Base-by-base conservation (phyloP, 92 coral and sea anemone genomes). In the Epizoanthus stellaris region DNA sequence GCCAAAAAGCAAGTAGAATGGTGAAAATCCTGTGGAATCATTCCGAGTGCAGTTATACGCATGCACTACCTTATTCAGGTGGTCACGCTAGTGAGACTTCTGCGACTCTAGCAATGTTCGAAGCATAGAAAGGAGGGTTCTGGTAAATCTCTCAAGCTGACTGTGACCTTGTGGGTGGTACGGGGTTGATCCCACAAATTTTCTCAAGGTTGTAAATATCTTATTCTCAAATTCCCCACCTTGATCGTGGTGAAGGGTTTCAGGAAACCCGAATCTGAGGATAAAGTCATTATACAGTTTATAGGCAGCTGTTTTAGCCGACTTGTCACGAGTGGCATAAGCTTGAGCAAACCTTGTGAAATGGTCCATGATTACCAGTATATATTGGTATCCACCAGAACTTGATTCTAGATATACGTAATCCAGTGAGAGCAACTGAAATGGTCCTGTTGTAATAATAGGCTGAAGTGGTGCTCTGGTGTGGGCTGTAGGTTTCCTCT, bases 21-120 rank as follows among this genome's bases (percentile, higher is more conserved):
- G 76, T 15, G 76, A 72, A 25, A 72, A 72, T 9, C 76, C 54
- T 4, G 76, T 72, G 9, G 76, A 58, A 72, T 43, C 76, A 19
- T 72, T 72, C 6, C 40, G 76, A 72, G 76, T 72, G 49, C 76
- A 72, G 49, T 72, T 72, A 36, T 72, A 72, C 7, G 93, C 91
- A 82, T 92, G 91, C 34, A 92, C 91, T 16, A 92, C 86, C 52
- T 92, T 92, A 58, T 79, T 82, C 8, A 92, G 81, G 69, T 85
- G 92, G 49, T 89, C 90, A 60, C 88, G 89, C 95, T 92, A 89
- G 40, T 92, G 90, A 19, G 92, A 82, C 64, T 92, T 89, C 85
- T 89, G 92, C 19, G 67, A 56, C 68, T 86, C 95, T 0, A 84
- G 87, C 36, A 92, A 62, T 43, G 93, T 42, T 54, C 91, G 54